These are phyloP conservation scores for Steinernema feltiae DNA, from an alignment of 1,140 invertebrate genomes.

Conservation along the genomic window DNA sequence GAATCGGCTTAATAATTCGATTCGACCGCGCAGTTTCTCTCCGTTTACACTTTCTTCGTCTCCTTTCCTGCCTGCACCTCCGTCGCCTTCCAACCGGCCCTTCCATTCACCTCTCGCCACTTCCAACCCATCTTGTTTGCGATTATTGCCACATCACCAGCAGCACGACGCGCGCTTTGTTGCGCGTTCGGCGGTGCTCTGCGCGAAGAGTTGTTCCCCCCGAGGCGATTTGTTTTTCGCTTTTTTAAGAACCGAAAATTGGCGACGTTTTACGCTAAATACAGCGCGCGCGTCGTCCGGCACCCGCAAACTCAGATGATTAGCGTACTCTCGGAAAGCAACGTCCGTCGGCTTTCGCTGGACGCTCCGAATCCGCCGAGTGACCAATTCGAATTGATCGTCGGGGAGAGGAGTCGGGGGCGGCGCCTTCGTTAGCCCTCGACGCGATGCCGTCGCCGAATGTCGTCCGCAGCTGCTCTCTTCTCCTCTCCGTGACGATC, in stretches of 20 bases:
- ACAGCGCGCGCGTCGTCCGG: not conserved
- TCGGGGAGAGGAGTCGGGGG: not conserved
- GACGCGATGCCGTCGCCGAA: not conserved
- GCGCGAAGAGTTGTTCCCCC: not conserved
- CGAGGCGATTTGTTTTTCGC: conserved; percentile 9
- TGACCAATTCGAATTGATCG: conserved; percentile 7
- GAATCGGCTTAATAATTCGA: conserved; percentile 11
- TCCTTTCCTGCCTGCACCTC: not conserved
- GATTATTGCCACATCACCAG: not conserved
- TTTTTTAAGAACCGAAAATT: not conserved
- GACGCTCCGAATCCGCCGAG: not conserved
- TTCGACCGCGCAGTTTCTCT: not conserved
- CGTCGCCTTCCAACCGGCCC: not conserved
- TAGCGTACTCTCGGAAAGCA: not conserved
- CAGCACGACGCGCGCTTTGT: not conserved
- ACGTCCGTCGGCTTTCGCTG: not conserved
- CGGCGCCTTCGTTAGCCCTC: not conserved
- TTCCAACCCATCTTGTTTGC: conserved; percentile 1
- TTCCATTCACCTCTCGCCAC: not conserved
- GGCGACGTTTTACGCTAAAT: conserved; percentile 14
- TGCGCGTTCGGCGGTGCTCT: not conserved
- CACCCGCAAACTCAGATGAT: not conserved
- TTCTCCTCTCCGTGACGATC: too few relatives aligned
- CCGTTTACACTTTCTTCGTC: not conserved
- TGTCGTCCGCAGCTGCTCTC: too few relatives aligned